These are phyloP conservation scores for Magallana ariakensis DNA, from an alignment of 1,140 invertebrate genomes.

Conservation along the genomic window DNA sequence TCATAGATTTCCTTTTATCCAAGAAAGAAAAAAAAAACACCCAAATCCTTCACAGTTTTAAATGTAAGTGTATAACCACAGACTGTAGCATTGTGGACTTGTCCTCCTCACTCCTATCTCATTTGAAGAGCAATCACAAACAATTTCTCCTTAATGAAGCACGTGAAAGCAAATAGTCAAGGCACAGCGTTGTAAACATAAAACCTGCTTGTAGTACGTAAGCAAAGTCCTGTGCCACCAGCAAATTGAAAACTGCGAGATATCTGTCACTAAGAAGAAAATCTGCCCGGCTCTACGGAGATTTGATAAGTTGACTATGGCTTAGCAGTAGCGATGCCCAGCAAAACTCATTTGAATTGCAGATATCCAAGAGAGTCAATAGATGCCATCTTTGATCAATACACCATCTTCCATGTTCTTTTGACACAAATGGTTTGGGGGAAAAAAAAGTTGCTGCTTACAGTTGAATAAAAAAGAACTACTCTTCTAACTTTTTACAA, in stretches of 20 bases:
- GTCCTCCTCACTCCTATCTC: background rate
- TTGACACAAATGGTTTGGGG: background rate
- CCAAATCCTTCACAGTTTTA: slow-evolving; percentile 20
- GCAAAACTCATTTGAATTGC: slow-evolving; percentile 22
- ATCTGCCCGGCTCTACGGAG: background rate
- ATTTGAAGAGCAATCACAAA: slow-evolving; percentile 5
- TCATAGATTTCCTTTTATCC: background rate
- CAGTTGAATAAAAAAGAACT: background rate
- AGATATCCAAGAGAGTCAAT: slow-evolving; percentile 29
- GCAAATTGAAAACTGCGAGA: slow-evolving; percentile 26
- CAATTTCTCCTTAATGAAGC: slow-evolving; percentile 24
- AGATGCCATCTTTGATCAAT: slow-evolving; percentile 28
- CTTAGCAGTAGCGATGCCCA: slow-evolving; percentile 20
- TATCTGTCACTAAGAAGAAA: slow-evolving; percentile 32
- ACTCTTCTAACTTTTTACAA: background rate
- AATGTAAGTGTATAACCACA: background rate
- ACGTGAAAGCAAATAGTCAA: slow-evolving; percentile 10
- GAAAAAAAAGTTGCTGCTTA: background rate
- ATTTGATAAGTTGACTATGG: slow-evolving; percentile 13
- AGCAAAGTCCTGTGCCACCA: slow-evolving; percentile 1
- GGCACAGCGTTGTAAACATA: background rate
- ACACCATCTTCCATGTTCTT: background rate
- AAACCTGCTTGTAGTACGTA: background rate
- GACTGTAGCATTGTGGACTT: background rate
- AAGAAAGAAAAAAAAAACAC: background rate